Evolutionary conservation across 2,888 invertebrate species (phyloP).

Genomic region (Tricholauxania praeusta): DNA sequence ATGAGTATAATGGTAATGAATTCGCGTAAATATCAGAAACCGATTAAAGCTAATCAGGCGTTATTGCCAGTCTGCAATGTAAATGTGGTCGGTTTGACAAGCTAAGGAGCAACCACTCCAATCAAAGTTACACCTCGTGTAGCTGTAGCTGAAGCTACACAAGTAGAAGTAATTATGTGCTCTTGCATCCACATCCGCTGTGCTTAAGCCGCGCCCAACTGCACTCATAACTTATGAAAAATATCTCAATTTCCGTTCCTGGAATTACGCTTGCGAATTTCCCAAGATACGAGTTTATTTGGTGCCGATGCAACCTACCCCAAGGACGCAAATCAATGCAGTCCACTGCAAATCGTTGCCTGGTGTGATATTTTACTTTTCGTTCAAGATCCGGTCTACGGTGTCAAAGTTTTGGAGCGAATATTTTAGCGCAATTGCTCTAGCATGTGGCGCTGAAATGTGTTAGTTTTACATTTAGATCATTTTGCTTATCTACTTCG

Average conservation of each 20-base stretch:
- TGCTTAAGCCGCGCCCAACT: constrained; percentile 14
- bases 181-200: constrained; percentile 1
- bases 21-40: constrained; percentile 58
- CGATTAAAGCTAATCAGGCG: constrained; percentile 60
- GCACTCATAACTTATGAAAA: constrained; percentile 54
- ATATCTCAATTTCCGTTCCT: constrained; percentile 61
- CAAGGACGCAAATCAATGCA: constrained; percentile 7
- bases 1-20: constrained; percentile 54
- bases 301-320: not conserved
- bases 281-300: too few species aligned
- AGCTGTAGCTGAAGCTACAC: too few species aligned
- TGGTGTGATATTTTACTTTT: too few species aligned
- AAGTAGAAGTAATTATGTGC: not conserved
- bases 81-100: not conserved
- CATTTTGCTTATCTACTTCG: too few species aligned
- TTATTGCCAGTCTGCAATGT: constrained; percentile 53
- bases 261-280: constrained; percentile 44
- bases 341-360: too few species aligned
- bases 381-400: too few species aligned
- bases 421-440: too few species aligned
- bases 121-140: not conserved
- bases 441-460: too few species aligned
- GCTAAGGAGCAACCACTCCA: constrained; percentile 16
- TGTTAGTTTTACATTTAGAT: too few species aligned
- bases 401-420: too few species aligned